Percentiles rank a stretch among this genome's conserved stretches.
Evolutionary conservation across 2,888 invertebrate genomes (phyloP).

Genomic region (Stenodema calcarata): DNA sequence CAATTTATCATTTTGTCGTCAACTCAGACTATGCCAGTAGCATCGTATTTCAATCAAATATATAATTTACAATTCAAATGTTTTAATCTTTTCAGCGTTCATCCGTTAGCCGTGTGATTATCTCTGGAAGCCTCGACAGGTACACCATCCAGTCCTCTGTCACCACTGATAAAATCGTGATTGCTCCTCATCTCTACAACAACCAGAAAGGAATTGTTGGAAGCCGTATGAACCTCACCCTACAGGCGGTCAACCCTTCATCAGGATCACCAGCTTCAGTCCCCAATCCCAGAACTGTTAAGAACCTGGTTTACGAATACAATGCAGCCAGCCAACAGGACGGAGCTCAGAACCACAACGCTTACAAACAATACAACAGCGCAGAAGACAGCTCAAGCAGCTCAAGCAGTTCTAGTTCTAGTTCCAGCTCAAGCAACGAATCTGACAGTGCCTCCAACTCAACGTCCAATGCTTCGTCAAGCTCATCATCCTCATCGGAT

Average conservation of each 20-base stretch:
- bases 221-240: constrained; percentile 68
- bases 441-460: constrained; percentile 52
- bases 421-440: constrained; percentile 22
- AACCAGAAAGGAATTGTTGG: constrained; percentile 70
- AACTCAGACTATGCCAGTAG: background rate
- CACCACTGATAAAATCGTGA: constrained; percentile 64
- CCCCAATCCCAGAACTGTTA: constrained; percentile 63
- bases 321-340: constrained; percentile 61
- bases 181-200: constrained; percentile 64
- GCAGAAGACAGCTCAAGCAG: constrained; percentile 28
- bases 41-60: background rate
- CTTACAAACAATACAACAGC: constrained; percentile 24
- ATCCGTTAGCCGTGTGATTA: constrained; percentile 67
- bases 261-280: constrained; percentile 63
- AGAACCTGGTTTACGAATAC: constrained; percentile 67
- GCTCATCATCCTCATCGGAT: constrained; percentile 47
- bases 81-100: constrained; percentile 63
- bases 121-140: constrained; percentile 65
- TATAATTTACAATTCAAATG: no score
- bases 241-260: constrained; percentile 60
- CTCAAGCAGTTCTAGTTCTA: constrained; percentile 43
- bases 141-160: constrained; percentile 72
- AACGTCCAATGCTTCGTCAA: constrained; percentile 53
- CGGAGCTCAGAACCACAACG: constrained; percentile 53
- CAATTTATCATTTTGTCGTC: background rate